These are phyloP conservation scores for Eleutherodactylus coqui DNA, from an alignment of 2,797 vertebrate species.

Conservation along the genomic window DNA sequence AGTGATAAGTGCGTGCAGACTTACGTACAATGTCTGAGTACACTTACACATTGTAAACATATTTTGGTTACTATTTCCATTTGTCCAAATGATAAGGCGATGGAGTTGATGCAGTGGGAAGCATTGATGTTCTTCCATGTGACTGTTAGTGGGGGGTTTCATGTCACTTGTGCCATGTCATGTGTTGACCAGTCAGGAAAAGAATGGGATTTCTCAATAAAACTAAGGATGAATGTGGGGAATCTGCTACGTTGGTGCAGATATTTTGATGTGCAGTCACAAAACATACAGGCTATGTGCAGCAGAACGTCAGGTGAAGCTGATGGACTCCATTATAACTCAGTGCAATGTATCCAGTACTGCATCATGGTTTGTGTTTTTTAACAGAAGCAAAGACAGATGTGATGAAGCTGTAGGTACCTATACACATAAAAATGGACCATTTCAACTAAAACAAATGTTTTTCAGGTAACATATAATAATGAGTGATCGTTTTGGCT, in stretches of 20 bases:
- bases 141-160: not conserved
- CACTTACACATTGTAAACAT: not conserved
- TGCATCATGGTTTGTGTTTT: no score
- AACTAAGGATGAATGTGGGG: not conserved
- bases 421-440: no score
- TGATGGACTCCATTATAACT: no score
- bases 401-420: no score
- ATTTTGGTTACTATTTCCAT: not conserved
- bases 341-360: no score
- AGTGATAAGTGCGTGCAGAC: not conserved
- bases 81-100: not conserved
- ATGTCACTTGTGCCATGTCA: not conserved
- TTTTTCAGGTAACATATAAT: no score
- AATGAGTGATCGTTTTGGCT: no score
- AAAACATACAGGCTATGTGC: no score
- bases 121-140: not conserved
- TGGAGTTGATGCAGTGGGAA: not conserved
- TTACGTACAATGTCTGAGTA: not conserved
- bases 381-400: no score
- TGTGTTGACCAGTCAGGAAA: not conserved
- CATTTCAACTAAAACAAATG: no score
- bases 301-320: no score
- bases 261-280: no score
- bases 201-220: not conserved
- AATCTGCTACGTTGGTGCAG: not conserved